Evolutionary conservation across 2,113 vertebrate species (phyloP).

Genomic region (Psophia crepitans): DNA sequence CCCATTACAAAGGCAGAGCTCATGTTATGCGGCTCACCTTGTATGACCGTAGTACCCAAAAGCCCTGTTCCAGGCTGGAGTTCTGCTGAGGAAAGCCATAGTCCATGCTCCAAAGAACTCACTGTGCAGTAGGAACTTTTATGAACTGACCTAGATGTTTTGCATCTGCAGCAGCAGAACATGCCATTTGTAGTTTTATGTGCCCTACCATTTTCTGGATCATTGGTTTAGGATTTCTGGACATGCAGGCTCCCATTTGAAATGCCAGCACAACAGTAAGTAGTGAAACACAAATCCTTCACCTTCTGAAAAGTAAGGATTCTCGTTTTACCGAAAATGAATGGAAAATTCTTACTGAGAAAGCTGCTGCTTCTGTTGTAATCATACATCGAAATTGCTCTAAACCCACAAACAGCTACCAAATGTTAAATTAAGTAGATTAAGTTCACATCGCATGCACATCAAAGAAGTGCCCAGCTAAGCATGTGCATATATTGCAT

Average conservation of each 20-base stretch:
- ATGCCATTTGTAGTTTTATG: background rate
- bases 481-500: background rate
- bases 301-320: background rate
- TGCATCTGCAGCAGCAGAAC: background rate
- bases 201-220: background rate
- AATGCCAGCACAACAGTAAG: background rate
- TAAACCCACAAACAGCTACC: background rate
- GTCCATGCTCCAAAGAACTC: background rate
- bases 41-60: background rate
- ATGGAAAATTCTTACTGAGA: background rate
- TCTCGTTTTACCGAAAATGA: background rate
- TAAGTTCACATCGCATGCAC: background rate
- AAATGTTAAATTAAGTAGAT: background rate
- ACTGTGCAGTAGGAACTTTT: background rate
- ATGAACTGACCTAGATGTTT: background rate
- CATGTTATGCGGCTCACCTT: background rate
- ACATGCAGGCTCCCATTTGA: background rate
- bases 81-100: background rate
- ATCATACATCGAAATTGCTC: background rate
- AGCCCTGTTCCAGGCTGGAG: background rate
- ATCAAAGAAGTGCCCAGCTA: background rate
- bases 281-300: background rate
- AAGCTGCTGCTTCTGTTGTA: background rate
- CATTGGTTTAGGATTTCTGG: background rate
- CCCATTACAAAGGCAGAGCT: background rate